Evolutionary conservation across 2,797 vertebrate genomes (phyloP).

Genomic region (Takifugu ocellatus): DNA sequence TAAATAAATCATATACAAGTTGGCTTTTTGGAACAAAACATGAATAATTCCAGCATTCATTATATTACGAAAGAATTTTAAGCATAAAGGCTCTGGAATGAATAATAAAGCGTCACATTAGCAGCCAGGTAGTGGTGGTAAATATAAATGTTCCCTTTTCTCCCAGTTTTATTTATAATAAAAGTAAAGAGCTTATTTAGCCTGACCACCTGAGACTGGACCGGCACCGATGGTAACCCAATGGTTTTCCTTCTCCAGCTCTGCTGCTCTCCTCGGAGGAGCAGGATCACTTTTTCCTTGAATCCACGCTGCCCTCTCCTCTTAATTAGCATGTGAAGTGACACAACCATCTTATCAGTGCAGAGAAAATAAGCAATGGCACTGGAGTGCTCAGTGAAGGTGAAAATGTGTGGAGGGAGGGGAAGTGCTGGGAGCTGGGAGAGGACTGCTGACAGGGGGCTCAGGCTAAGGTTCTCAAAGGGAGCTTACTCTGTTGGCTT

Average conservation of each 20-base stretch:
- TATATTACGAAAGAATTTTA: too few species aligned
- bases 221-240: too few species aligned
- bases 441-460: constrained; percentile 15
- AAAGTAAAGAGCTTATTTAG: too few species aligned
- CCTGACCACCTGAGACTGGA: too few species aligned
- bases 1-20: too few species aligned
- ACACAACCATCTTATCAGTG: constrained; percentile 32
- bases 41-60: too few species aligned
- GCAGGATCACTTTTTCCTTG: constrained; percentile 21
- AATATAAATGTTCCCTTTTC: too few species aligned
- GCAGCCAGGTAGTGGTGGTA: too few species aligned
- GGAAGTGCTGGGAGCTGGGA: constrained; percentile 7
- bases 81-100: too few species aligned
- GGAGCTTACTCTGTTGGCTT: constrained; percentile 28
- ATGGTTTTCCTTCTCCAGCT: background rate
- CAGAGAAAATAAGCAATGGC: constrained; percentile 17
- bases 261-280: constrained; percentile 23
- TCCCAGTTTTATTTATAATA: too few species aligned
- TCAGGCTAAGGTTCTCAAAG: constrained; percentile 17
- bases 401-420: constrained; percentile 9
- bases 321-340: constrained; percentile 44
- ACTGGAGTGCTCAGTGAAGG: constrained; percentile 24
- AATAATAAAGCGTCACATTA: too few species aligned
- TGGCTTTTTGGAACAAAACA: too few species aligned
- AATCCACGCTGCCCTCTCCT: constrained; percentile 37